phyloP scores from a whole-genome alignment of 1,140 invertebrate species.

The Brachionus rubens region DNA sequence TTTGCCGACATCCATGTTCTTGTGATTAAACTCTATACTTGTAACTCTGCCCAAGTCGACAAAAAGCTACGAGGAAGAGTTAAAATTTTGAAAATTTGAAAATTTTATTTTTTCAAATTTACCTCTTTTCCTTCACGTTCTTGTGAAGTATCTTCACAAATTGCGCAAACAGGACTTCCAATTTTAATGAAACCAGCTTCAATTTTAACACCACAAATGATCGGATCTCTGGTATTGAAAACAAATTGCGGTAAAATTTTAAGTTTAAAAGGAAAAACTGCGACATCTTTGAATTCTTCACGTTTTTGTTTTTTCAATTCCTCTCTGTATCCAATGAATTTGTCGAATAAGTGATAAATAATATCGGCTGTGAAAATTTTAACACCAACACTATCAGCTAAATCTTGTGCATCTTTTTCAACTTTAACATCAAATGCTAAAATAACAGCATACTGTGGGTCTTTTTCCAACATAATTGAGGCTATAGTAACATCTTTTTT shows the following conservation, averaged over 20 bases:
- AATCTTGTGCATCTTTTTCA: constrained; percentile 91
- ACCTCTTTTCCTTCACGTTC: constrained; percentile 25
- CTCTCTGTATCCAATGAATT: constrained; percentile 88
- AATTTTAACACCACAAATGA: constrained; percentile 89
- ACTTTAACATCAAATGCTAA: constrained; percentile 98
- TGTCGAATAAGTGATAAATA: constrained; percentile 98
- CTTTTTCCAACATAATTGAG: constrained; percentile 96
- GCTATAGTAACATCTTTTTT: constrained; percentile 99
- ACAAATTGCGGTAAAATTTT: constrained; percentile 81
- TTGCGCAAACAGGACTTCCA: constrained; percentile 93
- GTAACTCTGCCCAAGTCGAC: constrained; percentile 88
- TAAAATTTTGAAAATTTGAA: background rate
- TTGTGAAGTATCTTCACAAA: constrained; percentile 73
- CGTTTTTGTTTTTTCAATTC: constrained; percentile 87
- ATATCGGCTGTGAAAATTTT: constrained; percentile 98
- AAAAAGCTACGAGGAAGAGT: constrained; percentile 68
- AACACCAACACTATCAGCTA: constrained; percentile 82
- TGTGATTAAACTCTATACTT: constrained; percentile 83
- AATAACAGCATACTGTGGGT: constrained; percentile 91
- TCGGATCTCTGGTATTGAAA: constrained; percentile 96
- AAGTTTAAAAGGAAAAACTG: constrained; percentile 96
- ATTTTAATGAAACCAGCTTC: constrained; percentile 91
- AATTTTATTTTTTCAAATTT: background rate
- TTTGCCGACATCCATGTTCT: constrained; percentile 77
- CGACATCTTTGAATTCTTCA: constrained; percentile 85